A percentile compares a stretch with the other conserved stretches of the same genome.
Evolutionary conservation across 2,113 vertebrate genomes (phyloP).

Genomic region (Scomber scombrus): DNA sequence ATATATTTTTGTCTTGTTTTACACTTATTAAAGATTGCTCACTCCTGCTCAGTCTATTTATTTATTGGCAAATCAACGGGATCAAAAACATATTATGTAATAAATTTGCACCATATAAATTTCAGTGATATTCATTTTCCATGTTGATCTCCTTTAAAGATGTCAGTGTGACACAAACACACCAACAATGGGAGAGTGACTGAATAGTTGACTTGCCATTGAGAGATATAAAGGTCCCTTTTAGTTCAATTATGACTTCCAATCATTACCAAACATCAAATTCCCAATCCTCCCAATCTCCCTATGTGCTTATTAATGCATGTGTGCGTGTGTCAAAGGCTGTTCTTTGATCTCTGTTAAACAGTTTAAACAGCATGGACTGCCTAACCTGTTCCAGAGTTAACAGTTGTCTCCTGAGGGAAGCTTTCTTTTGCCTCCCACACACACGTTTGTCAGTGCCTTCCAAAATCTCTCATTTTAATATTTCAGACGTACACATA

Average conservation of each 20-base stretch:
- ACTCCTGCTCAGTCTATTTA: neutral
- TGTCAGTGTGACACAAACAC: slow-evolving; percentile 10
- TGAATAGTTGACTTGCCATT: slow-evolving; percentile 40
- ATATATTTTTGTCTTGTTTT: no score
- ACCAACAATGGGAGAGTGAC: slow-evolving; percentile 21
- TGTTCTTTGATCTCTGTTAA: slow-evolving; percentile 46
- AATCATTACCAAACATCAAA: slow-evolving; percentile 37
- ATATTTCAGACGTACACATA: neutral
- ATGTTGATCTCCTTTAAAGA: slow-evolving; percentile 20
- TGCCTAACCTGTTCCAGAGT: slow-evolving; percentile 24
- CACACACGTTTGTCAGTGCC: slow-evolving; percentile 17
- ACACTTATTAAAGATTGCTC: no score
- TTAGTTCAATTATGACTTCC: slow-evolving; percentile 44
- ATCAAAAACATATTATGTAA: slow-evolving; percentile 4
- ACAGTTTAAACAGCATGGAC: slow-evolving; percentile 30
- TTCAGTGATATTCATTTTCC: neutral
- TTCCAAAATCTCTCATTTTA: neutral
- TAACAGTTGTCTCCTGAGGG: slow-evolving; percentile 23
- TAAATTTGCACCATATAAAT: slow-evolving; percentile 20
- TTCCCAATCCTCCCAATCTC: slow-evolving; percentile 19
- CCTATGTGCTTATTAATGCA: slow-evolving; percentile 20
- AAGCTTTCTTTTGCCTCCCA: slow-evolving; percentile 18
- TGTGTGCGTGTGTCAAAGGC: neutral
- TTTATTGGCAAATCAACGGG: neutral
- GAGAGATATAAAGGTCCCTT: slow-evolving; percentile 28